Evolutionary conservation across 2,888 invertebrate genomes (phyloP), one percentile per base, ranked within the genome.

Genomic region (Amiota mariae): DNA sequence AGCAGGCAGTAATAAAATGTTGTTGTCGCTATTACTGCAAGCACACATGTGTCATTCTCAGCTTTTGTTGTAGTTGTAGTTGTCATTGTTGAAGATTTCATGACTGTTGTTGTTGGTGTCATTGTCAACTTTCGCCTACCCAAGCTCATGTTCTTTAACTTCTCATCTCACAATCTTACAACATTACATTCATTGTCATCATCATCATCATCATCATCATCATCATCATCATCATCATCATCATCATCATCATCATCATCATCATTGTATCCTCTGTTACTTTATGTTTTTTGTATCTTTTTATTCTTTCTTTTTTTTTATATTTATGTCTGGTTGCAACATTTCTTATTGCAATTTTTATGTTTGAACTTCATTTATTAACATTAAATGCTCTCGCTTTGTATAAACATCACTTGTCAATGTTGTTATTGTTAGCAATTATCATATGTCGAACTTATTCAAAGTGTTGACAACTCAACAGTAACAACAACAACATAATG

Each of bases 341-440:
- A 48, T 66, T 66, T 46, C 18, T 36, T 66, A 66, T 66, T 66
- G 66, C 66, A n/a, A 18, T 66, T 66, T 64, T 66, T 66, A 48
- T 48, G 49, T 66, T 66, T 66, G 66, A 66, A 66, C 66, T 66
- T 66, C 66, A 66, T 66, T 66, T 66, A 66, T 64, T 64, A 64
- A 64, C 64, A 64, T 64, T 64, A 20, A 64, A 64, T 64, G 46
- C 36, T 20, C 6, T 59, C 12, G 20, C 59, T 18, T 12, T 59
- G 59, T 80, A 80, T 80, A 75, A 80, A 78, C 77, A 76, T 82
- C 82, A 83, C 80, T 82, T 77, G 79, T 80, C 85, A 80, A 85
- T 83, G 82, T 81, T 82, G 82, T 83, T 81, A 82, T 83, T 83
- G 83, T 84, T 80, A 80, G 82, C 49, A 66, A 66, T 48, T 18